phyloP scores from a whole-genome alignment of 2,797 vertebrate species.

The Sebastes dallii region DNA sequence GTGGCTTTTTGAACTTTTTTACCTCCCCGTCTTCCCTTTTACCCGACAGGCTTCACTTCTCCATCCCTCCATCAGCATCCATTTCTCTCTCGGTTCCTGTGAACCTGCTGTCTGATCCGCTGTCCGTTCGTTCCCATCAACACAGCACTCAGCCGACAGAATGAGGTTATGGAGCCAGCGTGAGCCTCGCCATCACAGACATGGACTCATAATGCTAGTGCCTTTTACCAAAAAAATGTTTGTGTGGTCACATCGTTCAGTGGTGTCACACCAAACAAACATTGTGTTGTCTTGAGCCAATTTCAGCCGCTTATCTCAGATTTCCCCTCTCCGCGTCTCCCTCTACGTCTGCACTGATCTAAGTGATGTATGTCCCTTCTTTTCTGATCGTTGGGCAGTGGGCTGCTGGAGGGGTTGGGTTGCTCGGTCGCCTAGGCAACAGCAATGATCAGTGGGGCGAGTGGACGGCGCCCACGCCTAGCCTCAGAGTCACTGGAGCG shows the following conservation, averaged over 20 bases:
- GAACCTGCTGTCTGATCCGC: conserved; percentile 58
- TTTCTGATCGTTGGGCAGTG: conserved; percentile 40
- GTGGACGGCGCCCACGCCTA: conserved; percentile 60
- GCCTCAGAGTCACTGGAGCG: conserved; percentile 62
- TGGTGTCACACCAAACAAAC: background rate
- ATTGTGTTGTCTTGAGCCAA: background rate
- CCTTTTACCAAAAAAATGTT: background rate
- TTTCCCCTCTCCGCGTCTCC: background rate
- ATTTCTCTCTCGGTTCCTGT: conserved; percentile 8
- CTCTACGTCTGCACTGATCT: background rate
- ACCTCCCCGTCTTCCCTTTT: background rate
- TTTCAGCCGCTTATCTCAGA: background rate
- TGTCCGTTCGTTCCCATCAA: conserved; percentile 52
- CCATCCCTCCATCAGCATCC: conserved; percentile 6
- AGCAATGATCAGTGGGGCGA: conserved; percentile 71
- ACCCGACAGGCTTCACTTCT: conserved; percentile 20
- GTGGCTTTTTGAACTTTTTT: conserved; percentile 14
- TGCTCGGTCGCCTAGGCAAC: conserved; percentile 70
- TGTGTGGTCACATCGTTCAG: background rate
- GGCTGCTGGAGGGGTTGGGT: conserved; percentile 67
- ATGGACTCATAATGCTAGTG: background rate
- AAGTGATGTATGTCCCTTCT: conserved; percentile 42
- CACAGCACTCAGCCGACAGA: conserved; percentile 57
- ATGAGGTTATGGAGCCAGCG: conserved; percentile 65
- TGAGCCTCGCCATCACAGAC: conserved; percentile 22